Conservation (phyloP, 2,888 invertebrate genomes). For the Epistrophe grossulariae region DNA sequence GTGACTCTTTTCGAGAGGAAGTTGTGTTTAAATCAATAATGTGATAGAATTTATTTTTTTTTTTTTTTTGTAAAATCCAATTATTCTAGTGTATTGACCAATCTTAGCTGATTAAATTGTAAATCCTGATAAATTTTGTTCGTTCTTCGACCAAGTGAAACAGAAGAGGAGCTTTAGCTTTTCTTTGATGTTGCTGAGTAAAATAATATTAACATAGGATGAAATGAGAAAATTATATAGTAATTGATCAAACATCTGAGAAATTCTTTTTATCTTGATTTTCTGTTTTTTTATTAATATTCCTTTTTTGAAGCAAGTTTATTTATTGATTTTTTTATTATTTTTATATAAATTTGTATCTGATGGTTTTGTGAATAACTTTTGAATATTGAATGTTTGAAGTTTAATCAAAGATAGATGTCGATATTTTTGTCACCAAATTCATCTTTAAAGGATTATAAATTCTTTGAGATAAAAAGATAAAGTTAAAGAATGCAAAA, state of each 20-base stretch:
- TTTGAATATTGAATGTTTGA: neutral
- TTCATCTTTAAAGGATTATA: neutral
- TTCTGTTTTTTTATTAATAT: no score
- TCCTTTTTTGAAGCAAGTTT: neutral
- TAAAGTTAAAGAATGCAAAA: neutral
- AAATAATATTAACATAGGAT: neutral
- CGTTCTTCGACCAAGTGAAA: neutral
- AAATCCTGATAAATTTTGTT: constrained; percentile 1
- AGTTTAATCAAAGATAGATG: neutral
- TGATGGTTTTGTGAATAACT: neutral
- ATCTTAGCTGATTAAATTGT: neutral
- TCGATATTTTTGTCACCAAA: neutral
- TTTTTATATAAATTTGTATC: neutral
- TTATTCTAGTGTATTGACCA: neutral
- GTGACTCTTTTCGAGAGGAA: neutral
- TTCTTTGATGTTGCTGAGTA: neutral
- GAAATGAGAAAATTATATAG: neutral
- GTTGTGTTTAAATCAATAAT: neutral
- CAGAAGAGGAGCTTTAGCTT: neutral
- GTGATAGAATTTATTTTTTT: neutral
- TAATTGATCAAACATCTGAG: neutral
- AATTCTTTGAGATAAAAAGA: neutral
- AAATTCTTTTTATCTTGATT: constrained; percentile 3
- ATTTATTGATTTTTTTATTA: neutral
- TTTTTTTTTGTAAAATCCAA: neutral